Base-by-base conservation (phyloP, 2,888 invertebrate genomes). In the Erpobdella octoculata region DNA sequence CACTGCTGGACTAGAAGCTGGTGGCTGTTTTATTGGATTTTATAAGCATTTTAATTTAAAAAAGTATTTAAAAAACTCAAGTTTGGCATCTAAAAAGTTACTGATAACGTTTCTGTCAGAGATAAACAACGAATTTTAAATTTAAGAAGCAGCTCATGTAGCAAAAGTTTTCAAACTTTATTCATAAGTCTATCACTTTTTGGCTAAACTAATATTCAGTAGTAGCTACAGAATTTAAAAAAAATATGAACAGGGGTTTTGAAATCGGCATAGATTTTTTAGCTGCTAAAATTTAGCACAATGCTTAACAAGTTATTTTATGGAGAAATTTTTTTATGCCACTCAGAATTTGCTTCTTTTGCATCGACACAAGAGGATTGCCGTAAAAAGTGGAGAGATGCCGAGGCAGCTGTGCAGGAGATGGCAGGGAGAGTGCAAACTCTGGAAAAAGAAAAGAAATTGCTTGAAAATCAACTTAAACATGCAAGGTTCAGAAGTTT, bases 401-500 rank as follows among this genome's bases (percentile, higher is more conserved):
- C 89, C 0, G 88, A 89, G 41, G 86, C 87, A 8, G 92, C 92
- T 79, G 88, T 89, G n/a, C 85, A 86, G 58, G 86, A 90, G 0
- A 85, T 92, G 28, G 89, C 90, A 78, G 85, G 86, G 0, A 88
- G 89, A 77, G 82, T 92, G 35, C 89, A 90, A 74, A 87, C 88
- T 68, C 87, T 89, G 3, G 87, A 89, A 46, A 86, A 88, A 28
- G 89, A 90, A 64, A 88, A 89, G 72, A 87, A 88, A 5, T 89
- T 89, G 78, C 86, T 91, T 78, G 91, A 92, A 78, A 88, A 89
- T 3, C 91, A 91, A 81, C 86, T 93, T 74, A 89, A 89, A 76
- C 89, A 90, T 81, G 80, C 81, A 38, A 79, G 80, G 81, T 81
- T 5, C 4, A 41, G n/a, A n/a, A n/a, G n/a, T n/a, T n/a, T n/a